phyloP scores from a whole-genome alignment of 2,888 invertebrate genomes.

The Stenodema calcarata region DNA sequence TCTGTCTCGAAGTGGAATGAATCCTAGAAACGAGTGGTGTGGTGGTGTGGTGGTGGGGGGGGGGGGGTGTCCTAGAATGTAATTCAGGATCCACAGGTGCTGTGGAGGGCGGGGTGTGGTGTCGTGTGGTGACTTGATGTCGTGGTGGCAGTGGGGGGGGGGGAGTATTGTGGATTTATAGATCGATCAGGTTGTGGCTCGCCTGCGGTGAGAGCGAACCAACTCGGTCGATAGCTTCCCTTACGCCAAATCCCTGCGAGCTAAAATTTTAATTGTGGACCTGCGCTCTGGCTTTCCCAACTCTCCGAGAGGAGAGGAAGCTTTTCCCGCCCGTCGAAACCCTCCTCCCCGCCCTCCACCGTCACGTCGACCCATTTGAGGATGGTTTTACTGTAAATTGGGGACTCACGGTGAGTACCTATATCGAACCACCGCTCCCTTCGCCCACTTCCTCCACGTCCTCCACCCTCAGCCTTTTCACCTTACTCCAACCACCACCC shows the following conservation, averaged over 20 bases:
- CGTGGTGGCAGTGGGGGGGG: no score
- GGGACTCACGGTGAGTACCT: conserved; percentile 40
- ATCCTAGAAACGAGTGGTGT: no score
- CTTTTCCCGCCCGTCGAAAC: conserved; percentile 36
- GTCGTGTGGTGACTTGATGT: no score
- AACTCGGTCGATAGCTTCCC: conserved; percentile 42
- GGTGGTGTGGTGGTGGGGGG: no score
- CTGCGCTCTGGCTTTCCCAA: conserved; percentile 50
- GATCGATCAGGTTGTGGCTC: conserved; percentile 70
- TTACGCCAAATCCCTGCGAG: conserved; percentile 47
- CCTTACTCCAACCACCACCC: conserved; percentile 2
- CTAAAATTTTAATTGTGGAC: conserved; percentile 60
- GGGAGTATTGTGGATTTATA: conserved; percentile 67
- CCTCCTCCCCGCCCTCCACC: conserved; percentile 49
- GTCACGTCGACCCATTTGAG: not conserved
- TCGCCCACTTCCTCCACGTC: conserved; percentile 53
- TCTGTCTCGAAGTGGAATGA: no score
- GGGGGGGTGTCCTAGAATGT: not conserved
- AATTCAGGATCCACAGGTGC: conserved; percentile 5
- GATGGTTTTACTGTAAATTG: conserved; percentile 24
- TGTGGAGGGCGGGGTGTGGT: conserved; percentile 59
- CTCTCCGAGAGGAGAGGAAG: not conserved
- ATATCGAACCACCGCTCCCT: conserved; percentile 23
- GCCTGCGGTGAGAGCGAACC: conserved; percentile 65
- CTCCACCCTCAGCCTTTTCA: conserved; percentile 36